Evolutionary conservation across 2,888 invertebrate species (phyloP), one percentile per base, ranked within the genome.

Genomic region (Scaptomyza flava): DNA sequence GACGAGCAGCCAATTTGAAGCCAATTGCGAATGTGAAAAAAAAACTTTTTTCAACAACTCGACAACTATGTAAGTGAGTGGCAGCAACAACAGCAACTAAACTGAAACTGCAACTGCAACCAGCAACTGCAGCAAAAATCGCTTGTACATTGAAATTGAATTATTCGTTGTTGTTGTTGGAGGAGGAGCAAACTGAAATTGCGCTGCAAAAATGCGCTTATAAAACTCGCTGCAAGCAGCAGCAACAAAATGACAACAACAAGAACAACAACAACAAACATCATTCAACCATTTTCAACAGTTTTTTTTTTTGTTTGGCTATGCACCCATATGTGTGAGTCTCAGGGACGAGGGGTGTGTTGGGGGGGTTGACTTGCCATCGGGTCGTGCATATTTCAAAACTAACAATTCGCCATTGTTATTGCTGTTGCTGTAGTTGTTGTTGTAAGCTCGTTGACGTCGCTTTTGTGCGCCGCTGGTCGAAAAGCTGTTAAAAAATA

Each of bases 1-100:
- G 68, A 73, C 70, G 68, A 71, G 72, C 73, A 87, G 87, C 86
- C 82, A 82, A 87, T 82, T 82, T 82, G 85, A 85, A 79, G 88
- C 73, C 82, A 87, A 87, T 81, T 87, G 72, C 70, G 66, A 80
- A 69, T 73, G 83, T 81, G 74, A 75, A 65, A 51, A 50, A 41
- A 45, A 84, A 69, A 72, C 63, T 43, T 62, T 81, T 68, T 78
- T 76, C 58, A 82, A 87, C 87, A 79, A 82, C 85, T 82, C 82
- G 85, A 78, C 81, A 82, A 79, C 85, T 84, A 67, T 76, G 72
- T 81, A 81, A 87, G 81, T 74, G 81, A 77, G 68, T 81, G 75
- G 81, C 75, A 81, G 42, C 57, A 41, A 31, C 54, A 61, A 38
- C 43, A 46, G 12, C 50, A 36, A 45, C 59, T 66, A 45, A 68